A percentile compares a stretch with the other conserved stretches of the same genome.
phyloP scores from a whole-genome alignment of 2,797 vertebrate genomes.

The Clarias platycephalus region DNA sequence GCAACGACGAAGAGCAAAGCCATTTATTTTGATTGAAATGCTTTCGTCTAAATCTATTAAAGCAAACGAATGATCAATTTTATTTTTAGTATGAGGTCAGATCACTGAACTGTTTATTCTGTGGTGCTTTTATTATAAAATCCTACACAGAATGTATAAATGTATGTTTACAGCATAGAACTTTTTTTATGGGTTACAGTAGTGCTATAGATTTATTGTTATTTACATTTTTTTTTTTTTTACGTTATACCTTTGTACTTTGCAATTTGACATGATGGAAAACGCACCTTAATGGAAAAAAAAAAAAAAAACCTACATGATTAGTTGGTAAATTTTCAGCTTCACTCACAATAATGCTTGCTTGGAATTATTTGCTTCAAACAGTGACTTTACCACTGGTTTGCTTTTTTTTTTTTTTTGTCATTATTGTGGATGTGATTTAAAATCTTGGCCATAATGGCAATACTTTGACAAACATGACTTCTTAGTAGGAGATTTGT shows the following conservation, averaged over 20 bases:
- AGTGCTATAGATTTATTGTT: background rate
- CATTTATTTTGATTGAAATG: conserved; percentile 70
- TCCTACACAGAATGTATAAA: background rate
- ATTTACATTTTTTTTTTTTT: background rate
- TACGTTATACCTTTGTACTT: background rate
- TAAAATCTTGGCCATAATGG: conserved; percentile 92
- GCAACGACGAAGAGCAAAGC: conserved; percentile 54
- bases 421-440: conserved; percentile 83
- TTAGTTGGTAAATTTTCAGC: conserved; percentile 74
- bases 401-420: conserved; percentile 59
- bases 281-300: conserved; percentile 67
- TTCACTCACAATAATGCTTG: conserved; percentile 67
- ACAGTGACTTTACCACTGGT: conserved; percentile 77
- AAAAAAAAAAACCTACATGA: conserved; percentile 68
- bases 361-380: conserved; percentile 73
- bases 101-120: background rate
- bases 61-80: conserved; percentile 3
- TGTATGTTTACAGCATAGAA: background rate
- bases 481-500: conserved; percentile 95
- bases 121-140: background rate
- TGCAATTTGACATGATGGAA: background rate
- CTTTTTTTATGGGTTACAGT: background rate
- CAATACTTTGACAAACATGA: conserved; percentile 95
- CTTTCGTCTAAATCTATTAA: conserved; percentile 40
- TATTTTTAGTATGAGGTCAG: background rate